A percentile compares a stretch with the other conserved stretches of the same genome.
phyloP scores from a whole-genome alignment of 2,797 vertebrate species.

The Pipistrellus nathusii region DNA sequence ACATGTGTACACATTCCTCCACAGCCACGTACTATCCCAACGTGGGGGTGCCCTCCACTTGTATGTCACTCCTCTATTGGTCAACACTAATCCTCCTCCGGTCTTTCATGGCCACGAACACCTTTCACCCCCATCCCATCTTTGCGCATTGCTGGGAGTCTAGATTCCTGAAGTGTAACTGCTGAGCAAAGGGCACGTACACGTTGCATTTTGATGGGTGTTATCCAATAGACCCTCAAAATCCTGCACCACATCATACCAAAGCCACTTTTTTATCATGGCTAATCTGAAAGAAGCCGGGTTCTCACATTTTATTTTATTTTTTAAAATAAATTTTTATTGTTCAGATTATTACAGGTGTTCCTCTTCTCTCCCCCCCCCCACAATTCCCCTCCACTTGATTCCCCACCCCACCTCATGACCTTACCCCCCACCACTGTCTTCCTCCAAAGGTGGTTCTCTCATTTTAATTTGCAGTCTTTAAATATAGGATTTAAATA shows the following conservation, averaged over 20 bases:
- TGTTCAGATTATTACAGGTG: too few relatives aligned
- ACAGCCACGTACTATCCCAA: background rate
- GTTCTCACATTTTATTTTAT: background rate
- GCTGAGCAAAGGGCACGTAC: background rate
- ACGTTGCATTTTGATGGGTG: background rate
- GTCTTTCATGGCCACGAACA: background rate
- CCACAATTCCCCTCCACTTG: too few relatives aligned
- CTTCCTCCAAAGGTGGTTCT: too few relatives aligned
- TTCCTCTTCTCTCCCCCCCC: too few relatives aligned
- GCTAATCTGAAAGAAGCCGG: background rate
- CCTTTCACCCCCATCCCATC: background rate
- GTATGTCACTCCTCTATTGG: background rate
- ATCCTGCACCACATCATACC: background rate
- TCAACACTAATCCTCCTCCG: background rate
- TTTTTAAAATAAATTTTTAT: too few relatives aligned
- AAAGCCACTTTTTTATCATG: background rate
- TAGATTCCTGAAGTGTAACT: background rate
- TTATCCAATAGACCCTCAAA: background rate
- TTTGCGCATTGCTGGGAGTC: background rate
- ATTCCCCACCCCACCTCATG: too few relatives aligned
- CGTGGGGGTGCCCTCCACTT: background rate
- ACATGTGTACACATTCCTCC: background rate
- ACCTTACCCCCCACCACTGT: too few relatives aligned
- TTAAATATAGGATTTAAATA: too few relatives aligned
- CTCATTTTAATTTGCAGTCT: background rate